Evolutionary conservation across 1,140 invertebrate genomes (phyloP).

Genomic region (Lepidurus couesii): DNA sequence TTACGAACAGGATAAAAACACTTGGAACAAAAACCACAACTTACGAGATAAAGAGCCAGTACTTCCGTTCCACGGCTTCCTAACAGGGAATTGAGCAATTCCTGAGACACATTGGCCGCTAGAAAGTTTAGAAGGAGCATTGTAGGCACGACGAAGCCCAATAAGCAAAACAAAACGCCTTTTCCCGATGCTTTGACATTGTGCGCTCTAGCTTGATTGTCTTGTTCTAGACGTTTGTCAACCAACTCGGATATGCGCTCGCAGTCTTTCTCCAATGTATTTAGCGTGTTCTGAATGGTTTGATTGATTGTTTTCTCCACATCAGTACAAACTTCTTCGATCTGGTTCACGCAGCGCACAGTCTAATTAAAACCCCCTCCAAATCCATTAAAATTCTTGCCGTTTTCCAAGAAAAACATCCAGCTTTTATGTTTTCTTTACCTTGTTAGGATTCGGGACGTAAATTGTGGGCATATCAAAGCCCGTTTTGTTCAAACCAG

Average conservation of each 20-base stretch:
- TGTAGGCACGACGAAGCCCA: constrained; percentile 46
- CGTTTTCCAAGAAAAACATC: not conserved
- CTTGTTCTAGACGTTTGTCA: constrained; percentile 45
- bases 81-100: constrained; percentile 42
- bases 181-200: constrained; percentile 41
- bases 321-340: constrained; percentile 55
- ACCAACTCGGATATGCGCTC: constrained; percentile 48
- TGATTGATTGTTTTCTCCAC: constrained; percentile 57
- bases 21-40: constrained; percentile 32
- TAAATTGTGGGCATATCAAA: constrained; percentile 62
- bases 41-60: constrained; percentile 45
- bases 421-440: constrained; percentile 35
- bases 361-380: not conserved
- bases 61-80: constrained; percentile 41
- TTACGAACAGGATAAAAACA: constrained; percentile 24
- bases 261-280: constrained; percentile 54
- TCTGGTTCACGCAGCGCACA: constrained; percentile 54
- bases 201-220: constrained; percentile 43
- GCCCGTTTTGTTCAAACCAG: constrained; percentile 54
- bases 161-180: constrained; percentile 42
- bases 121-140: constrained; percentile 46
- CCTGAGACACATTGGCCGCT: constrained; percentile 42
- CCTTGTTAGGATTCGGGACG: constrained; percentile 52
- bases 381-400: not conserved
- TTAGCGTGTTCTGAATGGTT: constrained; percentile 56